Evolutionary conservation across 2,113 vertebrate genomes (phyloP).

Genomic region (Tautogolabrus adspersus): DNA sequence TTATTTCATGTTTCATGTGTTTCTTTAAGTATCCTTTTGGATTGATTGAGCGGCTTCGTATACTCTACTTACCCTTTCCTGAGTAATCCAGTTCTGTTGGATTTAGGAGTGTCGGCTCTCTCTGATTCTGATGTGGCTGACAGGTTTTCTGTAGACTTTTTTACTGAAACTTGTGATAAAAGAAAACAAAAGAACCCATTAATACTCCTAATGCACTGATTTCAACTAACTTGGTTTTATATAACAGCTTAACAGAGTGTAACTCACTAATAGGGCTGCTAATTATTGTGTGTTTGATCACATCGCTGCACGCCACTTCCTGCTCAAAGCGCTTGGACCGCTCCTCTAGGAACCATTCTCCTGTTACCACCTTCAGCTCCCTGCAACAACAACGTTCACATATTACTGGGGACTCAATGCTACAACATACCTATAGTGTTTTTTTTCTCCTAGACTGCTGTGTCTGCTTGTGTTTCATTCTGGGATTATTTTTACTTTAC

Average conservation of each 20-base stretch:
- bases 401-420: background rate
- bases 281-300: slow-evolving; percentile 92
- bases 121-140: slow-evolving; percentile 39
- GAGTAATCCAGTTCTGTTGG: slow-evolving; percentile 76
- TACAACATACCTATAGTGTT: background rate
- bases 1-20: background rate
- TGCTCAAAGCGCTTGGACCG: slow-evolving; percentile 92
- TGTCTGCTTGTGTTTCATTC: background rate
- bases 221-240: background rate
- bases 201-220: background rate
- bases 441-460: background rate
- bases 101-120: slow-evolving; percentile 74
- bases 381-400: slow-evolving; percentile 73
- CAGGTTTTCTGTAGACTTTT: slow-evolving; percentile 51
- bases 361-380: slow-evolving; percentile 92
- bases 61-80: slow-evolving; percentile 85
- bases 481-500: background rate
- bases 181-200: slow-evolving; percentile 3
- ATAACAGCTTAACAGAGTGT: background rate
- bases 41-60: background rate
- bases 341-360: slow-evolving; percentile 98
- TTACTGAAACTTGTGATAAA: slow-evolving; percentile 54
- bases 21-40: background rate
- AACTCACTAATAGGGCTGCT: slow-evolving; percentile 86
- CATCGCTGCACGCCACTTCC: slow-evolving; percentile 85